Conservation (phyloP, 1,140 invertebrate species). For the Drosophila simulans region DNA sequence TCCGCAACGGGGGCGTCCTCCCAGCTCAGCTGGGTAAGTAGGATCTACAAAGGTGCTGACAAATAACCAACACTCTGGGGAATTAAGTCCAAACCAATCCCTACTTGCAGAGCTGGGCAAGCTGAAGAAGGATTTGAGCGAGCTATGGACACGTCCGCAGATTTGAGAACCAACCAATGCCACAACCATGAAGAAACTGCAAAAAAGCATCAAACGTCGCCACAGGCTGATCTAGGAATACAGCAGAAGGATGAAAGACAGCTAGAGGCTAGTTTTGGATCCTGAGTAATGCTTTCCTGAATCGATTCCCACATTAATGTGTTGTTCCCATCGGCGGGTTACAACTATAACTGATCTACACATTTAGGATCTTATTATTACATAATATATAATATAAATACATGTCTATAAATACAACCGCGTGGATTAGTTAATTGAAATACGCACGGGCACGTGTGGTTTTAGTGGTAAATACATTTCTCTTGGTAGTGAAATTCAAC, state of each 20-base stretch:
- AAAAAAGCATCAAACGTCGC: conserved; percentile 64
- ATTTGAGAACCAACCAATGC: conserved; percentile 67
- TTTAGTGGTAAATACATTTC: conserved; percentile 52
- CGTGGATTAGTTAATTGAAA: conserved; percentile 45
- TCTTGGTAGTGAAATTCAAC: conserved; percentile 70
- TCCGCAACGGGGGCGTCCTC: conserved; percentile 63
- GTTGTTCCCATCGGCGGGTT: conserved; percentile 32
- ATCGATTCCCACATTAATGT: conserved; percentile 25
- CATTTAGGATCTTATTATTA: conserved; percentile 31
- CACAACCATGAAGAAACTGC: conserved; percentile 7
- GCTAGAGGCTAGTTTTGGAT: conserved; percentile 65
- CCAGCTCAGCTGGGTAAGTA: conserved; percentile 67
- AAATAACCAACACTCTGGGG: not conserved
- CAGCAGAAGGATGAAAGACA: conserved; percentile 47
- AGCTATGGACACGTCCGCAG: conserved; percentile 78
- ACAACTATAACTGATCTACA: conserved; percentile 44
- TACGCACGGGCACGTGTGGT: conserved; percentile 28
- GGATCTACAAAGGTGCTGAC: not conserved
- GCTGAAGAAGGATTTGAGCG: conserved; percentile 76
- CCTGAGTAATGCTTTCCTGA: conserved; percentile 29
- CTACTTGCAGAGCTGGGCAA: conserved; percentile 71
- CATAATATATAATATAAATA: conserved; percentile 39
- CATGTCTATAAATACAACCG: conserved; percentile 41
- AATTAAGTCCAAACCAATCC: conserved; percentile 18
- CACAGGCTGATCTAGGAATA: conserved; percentile 45